Evolutionary conservation across 2,797 vertebrate species (phyloP), one percentile per base, ranked within the genome.

Genomic region (Nothura maculosa): DNA sequence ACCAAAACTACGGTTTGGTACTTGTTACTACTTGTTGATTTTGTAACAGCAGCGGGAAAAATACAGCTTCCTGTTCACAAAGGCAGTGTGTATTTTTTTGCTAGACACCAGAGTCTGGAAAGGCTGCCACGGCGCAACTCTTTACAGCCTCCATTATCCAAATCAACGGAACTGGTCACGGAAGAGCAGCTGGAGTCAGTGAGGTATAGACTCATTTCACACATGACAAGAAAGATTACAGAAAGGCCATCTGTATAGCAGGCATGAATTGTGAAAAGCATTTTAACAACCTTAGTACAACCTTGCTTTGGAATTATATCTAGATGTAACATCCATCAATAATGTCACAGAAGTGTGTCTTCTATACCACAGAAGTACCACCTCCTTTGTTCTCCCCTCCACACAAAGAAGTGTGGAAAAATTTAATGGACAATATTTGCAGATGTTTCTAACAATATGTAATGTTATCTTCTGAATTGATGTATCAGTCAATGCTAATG

Each of bases 161-260:
- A 43, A 40, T 42, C 69, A 92, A 28, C 25, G 80, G 83, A 92
- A 89, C 43, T 7, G 40, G 58, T 82, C 52, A 61, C 87, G 72
- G 75, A 36, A 0, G 78, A 91, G 72, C 64, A 73, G 79, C 57
- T 15, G 20, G 25, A 77, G 36, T 62, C 88, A 76, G 36, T 61
- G 92, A 94, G 43, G 78, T 45, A 79, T 73, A 94, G 77, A 90
- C 73, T 96, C 68, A 91, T 95, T 97, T 96, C 91, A 87, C 28
- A 40, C 93, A 58, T 68, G 91, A 91, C 45, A 67, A 92, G 74
- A 92, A 90, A 83, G 75, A 70, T 70, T 95, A 80, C 40, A 80
- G 86, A 63, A 90, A 87, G 87, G 6, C 12, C 43, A 81, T 96
- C 69, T 68, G 87, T 63, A 52, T 22, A 61, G 57, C 57, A 94